phyloP scores from a whole-genome alignment of 2,888 invertebrate species.

The Campoletis raptor region DNA sequence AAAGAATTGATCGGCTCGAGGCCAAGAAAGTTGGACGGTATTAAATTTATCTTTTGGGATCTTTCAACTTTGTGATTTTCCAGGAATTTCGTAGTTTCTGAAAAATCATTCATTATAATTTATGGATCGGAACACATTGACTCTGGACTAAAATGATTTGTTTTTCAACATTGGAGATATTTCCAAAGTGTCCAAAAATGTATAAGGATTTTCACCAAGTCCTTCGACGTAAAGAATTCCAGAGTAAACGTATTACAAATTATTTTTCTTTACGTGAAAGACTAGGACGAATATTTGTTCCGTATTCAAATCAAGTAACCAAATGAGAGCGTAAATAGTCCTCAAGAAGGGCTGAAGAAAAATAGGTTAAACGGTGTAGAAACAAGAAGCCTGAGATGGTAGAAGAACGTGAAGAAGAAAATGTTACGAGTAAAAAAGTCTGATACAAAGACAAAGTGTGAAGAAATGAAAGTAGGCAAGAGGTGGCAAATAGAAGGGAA shows the following conservation, averaged over 20 bases:
- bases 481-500: slow-evolving; percentile 58
- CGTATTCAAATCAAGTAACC: neutral
- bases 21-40: neutral
- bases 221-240: neutral
- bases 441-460: slow-evolving; percentile 44
- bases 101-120: slow-evolving; percentile 19
- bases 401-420: neutral
- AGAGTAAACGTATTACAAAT: neutral
- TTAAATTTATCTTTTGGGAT: slow-evolving; percentile 40
- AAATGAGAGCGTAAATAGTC: neutral
- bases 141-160: neutral
- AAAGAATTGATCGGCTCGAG: neutral
- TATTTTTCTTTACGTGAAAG: neutral
- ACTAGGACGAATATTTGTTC: slow-evolving; percentile 1
- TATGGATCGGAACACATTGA: slow-evolving; percentile 26
- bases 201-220: neutral
- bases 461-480: slow-evolving; percentile 41
- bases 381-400: slow-evolving; percentile 8
- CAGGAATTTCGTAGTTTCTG: neutral
- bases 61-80: slow-evolving; percentile 19
- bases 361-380: slow-evolving; percentile 14
- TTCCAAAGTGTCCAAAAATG: neutral
- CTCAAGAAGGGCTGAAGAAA: neutral
- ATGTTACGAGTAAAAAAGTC: slow-evolving; percentile 4
- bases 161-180: neutral